These are phyloP conservation scores for Phylloscopus trochiloides DNA, from an alignment of 2,113 vertebrate genomes.

Conservation along the genomic window DNA sequence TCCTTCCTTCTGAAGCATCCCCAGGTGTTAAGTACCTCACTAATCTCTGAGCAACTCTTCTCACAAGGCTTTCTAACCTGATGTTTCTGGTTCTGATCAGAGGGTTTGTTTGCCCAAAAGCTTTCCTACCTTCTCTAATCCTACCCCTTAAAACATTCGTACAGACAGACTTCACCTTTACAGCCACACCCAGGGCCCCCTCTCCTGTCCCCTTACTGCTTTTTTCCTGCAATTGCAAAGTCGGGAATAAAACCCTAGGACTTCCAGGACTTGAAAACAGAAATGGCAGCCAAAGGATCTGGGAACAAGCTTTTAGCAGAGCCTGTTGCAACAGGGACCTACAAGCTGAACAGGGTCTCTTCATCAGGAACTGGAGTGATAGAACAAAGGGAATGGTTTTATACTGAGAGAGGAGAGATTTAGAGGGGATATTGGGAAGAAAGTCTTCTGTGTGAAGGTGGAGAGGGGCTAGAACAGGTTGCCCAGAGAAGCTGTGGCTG, in stretches of 20 bases:
- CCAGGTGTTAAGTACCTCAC: not conserved
- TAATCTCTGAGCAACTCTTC: not conserved
- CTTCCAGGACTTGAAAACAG: not conserved
- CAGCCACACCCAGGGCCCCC: not conserved
- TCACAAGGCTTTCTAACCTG: not conserved
- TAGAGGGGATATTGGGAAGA: not conserved
- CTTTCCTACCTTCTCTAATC: not conserved
- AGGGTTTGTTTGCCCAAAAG: not conserved
- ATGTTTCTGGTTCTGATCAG: fast-evolving
- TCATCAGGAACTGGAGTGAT: not conserved
- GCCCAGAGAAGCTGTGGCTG: not conserved
- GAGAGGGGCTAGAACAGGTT: not conserved
- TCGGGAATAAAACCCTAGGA: not conserved
- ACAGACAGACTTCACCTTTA: not conserved
- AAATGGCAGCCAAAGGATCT: not conserved
- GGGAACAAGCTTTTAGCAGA: not conserved
- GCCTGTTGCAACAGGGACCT: not conserved
- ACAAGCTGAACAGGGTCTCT: not conserved
- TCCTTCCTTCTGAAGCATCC: not conserved
- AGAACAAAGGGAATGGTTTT: not conserved
- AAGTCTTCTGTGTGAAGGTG: not conserved
- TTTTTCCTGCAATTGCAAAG: not conserved
- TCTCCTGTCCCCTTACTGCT: not conserved
- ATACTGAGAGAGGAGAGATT: not conserved
- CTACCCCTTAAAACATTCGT: not conserved